A percentile compares a stretch with the other conserved stretches of the same genome.
These are phyloP conservation scores for Acropternis orthonyx DNA, from an alignment of 2,797 vertebrate species.

Conservation along the genomic window DNA sequence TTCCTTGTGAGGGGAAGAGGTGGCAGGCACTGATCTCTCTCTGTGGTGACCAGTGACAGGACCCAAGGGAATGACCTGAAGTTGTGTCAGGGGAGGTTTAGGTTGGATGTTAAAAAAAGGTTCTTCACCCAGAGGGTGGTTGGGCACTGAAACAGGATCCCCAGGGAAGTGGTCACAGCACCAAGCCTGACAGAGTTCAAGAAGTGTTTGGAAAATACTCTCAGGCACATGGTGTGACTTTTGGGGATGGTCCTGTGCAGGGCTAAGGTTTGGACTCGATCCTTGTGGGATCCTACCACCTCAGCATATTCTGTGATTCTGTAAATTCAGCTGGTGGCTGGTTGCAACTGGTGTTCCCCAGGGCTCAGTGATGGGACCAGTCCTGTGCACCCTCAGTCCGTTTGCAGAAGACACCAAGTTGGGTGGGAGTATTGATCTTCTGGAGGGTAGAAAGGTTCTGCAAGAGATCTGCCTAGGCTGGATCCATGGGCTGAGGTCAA, in stretches of 20 bases:
- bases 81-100: not conserved
- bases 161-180: not conserved
- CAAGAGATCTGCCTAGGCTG: not conserved
- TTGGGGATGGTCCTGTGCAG: not conserved
- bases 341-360: not conserved
- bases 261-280: not conserved
- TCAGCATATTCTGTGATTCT: not conserved
- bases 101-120: not conserved
- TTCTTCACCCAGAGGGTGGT: not conserved
- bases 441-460: not conserved
- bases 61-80: not conserved
- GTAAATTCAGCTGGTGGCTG: rapidly evolving
- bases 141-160: not conserved
- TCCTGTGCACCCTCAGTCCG: not conserved
- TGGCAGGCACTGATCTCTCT: not conserved
- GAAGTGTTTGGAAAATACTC: not conserved
- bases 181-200: not conserved
- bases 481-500: not conserved
- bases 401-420: not conserved
- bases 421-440: not conserved
- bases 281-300: not conserved
- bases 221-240: not conserved
- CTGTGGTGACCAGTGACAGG: not conserved
- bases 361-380: not conserved
- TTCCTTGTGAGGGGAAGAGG: not conserved